Evolutionary conservation across 1,140 invertebrate genomes (phyloP).

Genomic region (Hormaphis cornu): DNA sequence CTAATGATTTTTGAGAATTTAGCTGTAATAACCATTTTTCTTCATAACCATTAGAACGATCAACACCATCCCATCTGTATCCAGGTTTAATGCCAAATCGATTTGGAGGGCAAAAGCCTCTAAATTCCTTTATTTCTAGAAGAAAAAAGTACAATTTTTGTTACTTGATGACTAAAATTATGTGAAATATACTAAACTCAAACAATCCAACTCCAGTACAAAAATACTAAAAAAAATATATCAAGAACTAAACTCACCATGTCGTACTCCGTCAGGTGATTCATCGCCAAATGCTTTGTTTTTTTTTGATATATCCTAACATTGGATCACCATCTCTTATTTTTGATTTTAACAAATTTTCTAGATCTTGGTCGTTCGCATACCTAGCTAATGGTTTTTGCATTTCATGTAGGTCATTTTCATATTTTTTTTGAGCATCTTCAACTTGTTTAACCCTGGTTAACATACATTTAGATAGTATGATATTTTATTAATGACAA

Average conservation of each 20-base stretch:
- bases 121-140: conserved; percentile 60
- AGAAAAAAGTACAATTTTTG: too few species aligned
- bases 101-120: conserved; percentile 77
- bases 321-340: conserved; percentile 87
- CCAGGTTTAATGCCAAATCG: conserved; percentile 85
- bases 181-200: too few species aligned
- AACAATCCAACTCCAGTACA: too few species aligned
- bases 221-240: conserved; percentile 21
- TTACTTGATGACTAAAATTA: too few species aligned
- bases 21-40: conserved; percentile 73
- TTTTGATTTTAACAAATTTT: conserved; percentile 59
- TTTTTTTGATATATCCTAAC: conserved; percentile 72
- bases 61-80: conserved; percentile 95
- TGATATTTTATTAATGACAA: too few species aligned
- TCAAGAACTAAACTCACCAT: background rate
- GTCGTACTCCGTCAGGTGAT: background rate
- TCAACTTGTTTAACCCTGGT: conserved; percentile 65
- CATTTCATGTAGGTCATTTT: conserved; percentile 71
- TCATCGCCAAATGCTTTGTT: conserved; percentile 51
- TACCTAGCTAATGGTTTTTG: conserved; percentile 83
- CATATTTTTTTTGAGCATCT: conserved; percentile 54
- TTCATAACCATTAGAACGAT: conserved; percentile 95
- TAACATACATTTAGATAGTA: background rate
- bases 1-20: conserved; percentile 63
- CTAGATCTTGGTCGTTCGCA: conserved; percentile 79